Evolutionary conservation across 2,113 vertebrate genomes (phyloP), one percentile per base, ranked within the genome.

Genomic region (Garra rufa): DNA sequence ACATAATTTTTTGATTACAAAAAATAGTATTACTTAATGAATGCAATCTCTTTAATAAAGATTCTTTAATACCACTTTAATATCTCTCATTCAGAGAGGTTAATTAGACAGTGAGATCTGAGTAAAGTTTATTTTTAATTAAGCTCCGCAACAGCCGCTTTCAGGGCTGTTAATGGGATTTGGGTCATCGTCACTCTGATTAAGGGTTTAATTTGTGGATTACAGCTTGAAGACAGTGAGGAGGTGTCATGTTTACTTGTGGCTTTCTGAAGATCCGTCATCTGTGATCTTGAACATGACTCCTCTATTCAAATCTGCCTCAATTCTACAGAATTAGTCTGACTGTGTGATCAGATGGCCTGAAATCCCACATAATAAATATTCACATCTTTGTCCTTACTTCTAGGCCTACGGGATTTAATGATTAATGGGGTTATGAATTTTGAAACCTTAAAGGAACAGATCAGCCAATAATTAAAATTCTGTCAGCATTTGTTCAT

Each of bases 151-250:
- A 38, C 83, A 84, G 83, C 11, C 34, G 48, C 46, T 41, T 21
- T 77, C 8, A 73, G 26, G 43, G 76, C 67, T 85, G 50, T 17
- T 85, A 46, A 57, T 79, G 41, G 50, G 34, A 85, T 80, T 78
- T 85, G 65, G 34, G 48, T 52, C 41, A 61, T 67, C 46, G 8
- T 48, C 21, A 34, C 76, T 57, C 67, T 30, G 83, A 70, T 85
- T 65, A 30, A 73, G 34, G 83, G 76, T 85, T 85, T 73, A 71
- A 85, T 80, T 85, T 11, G 38, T 26, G 82, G 59, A 84, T 84
- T 84, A 84, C 24, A 38, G 59, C 2, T 15, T 50, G 43, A 41
- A 44, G 43, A 38, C 71, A 67, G 44, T 76, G 59, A 61, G 75
- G 44, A 55, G 63, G 82, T 24, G 46, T 78, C 46, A 78, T 84